phyloP scores from a whole-genome alignment of 2,113 vertebrate genomes.

The Excalfactoria chinensis region DNA sequence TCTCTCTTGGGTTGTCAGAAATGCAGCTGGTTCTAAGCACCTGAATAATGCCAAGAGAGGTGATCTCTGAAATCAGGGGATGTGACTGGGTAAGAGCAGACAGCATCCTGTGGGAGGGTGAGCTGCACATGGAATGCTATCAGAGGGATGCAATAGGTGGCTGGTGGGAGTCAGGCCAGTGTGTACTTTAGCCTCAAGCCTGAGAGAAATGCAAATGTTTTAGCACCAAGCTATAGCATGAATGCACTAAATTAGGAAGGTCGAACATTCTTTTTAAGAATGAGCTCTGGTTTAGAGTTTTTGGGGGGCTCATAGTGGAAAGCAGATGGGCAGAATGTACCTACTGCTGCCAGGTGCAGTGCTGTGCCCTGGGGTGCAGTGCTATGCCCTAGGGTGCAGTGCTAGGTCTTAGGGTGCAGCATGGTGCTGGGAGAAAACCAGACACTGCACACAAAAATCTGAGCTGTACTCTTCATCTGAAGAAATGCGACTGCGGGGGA shows the following conservation, averaged over 20 bases:
- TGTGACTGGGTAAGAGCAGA: background rate
- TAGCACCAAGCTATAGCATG: fast-evolving
- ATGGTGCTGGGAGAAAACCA: too few species aligned
- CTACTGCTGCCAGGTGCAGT: background rate
- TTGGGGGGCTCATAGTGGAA: background rate
- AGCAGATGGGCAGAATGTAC: fast-evolving
- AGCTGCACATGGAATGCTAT: fast-evolving
- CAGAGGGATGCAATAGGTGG: background rate
- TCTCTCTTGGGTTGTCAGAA: background rate
- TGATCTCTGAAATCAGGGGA: background rate
- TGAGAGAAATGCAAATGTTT: background rate
- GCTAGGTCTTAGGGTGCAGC: too few species aligned
- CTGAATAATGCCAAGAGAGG: background rate
- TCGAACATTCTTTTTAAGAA: fast-evolving
- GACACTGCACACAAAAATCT: background rate
- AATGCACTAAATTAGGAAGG: background rate
- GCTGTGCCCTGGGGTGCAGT: background rate
- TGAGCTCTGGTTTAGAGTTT: background rate
- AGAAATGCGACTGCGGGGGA: background rate
- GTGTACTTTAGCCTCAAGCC: background rate
- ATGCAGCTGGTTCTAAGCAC: background rate
- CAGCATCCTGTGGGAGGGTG: background rate
- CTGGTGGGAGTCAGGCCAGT: fast-evolving
- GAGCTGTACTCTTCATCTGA: background rate
- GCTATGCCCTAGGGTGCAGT: too few species aligned